These are phyloP conservation scores for Callyntrura sp. DNA, from an alignment of 2,888 invertebrate genomes.

Conservation along the genomic window DNA sequence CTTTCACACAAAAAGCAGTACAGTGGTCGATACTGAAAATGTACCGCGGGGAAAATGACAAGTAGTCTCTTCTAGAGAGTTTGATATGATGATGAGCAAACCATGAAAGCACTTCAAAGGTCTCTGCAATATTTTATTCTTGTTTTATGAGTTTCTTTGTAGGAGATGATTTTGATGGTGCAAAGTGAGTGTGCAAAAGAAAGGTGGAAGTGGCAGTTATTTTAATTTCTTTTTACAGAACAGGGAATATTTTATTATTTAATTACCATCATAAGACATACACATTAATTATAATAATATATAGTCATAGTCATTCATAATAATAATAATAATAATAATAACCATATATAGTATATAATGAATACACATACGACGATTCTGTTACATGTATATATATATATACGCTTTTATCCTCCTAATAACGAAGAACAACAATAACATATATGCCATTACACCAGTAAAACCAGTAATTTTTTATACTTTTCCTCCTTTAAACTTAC, in stretches of 20 bases:
- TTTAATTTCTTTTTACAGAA: conserved; percentile 59
- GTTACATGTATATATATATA: too few relatives aligned
- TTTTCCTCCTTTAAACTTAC: conserved; percentile 17
- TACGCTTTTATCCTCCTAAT: conserved; percentile 14
- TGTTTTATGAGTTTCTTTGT: background rate
- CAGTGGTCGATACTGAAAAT: background rate
- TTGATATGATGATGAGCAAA: background rate
- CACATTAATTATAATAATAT: conserved; percentile 18
- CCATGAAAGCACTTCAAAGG: conserved; percentile 7
- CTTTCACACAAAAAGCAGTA: conserved; percentile 2
- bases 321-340: conserved; percentile 18
- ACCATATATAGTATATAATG: conserved; percentile 52
- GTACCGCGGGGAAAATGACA: background rate
- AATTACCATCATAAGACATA: conserved; percentile 38
- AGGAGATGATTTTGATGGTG: background rate
- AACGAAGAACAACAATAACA: background rate
- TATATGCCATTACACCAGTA: conserved; percentile 15
- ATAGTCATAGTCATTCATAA: conserved; percentile 61
- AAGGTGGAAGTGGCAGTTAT: background rate
- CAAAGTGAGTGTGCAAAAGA: background rate
- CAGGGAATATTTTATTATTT: conserved; percentile 62
- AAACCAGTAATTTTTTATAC: conserved; percentile 4
- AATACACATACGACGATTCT: conserved; percentile 43
- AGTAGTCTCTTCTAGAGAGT: background rate
- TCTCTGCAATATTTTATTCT: too few relatives aligned